Conservation (phyloP, 2,797 vertebrate species). For the Pipistrellus pipistrellus region DNA sequence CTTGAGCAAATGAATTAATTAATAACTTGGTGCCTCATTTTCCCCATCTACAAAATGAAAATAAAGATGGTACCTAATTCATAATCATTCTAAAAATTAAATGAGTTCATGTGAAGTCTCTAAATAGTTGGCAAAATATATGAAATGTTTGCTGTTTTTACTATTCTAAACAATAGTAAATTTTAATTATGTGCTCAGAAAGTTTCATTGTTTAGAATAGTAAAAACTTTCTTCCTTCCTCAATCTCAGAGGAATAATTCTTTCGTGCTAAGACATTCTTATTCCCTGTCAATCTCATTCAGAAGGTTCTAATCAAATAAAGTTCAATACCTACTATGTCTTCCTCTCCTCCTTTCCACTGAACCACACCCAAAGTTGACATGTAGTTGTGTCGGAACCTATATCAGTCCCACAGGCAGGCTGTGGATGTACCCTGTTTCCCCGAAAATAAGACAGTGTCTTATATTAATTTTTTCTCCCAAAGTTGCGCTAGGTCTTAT, state of each 20-base stretch:
- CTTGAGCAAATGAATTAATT: conserved; percentile 5
- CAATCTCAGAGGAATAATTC: background rate
- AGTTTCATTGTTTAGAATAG: too few relatives aligned
- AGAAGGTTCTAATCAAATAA: conserved; percentile 29
- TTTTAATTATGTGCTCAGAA: too few relatives aligned
- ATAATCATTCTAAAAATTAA: background rate
- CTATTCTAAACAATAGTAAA: background rate
- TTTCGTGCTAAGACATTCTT: background rate
- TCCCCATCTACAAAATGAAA: background rate
- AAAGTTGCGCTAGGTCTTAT: too few relatives aligned
- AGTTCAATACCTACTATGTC: background rate
- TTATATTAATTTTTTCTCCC: too few relatives aligned
- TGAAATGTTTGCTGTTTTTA: background rate
- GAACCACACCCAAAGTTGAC: background rate
- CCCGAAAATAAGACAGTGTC: too few relatives aligned
- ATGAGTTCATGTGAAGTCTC: background rate
- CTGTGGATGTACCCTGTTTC: background rate
- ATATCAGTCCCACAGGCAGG: background rate
- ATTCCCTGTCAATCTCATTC: background rate
- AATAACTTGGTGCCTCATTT: background rate
- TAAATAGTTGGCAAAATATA: background rate
- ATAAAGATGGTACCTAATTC: conserved; percentile 20
- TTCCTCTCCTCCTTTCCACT: background rate
- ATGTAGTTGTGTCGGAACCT: background rate
- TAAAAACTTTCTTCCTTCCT: too few relatives aligned